These are phyloP conservation scores for Daubentonia madagascariensis DNA, from an alignment of 2,113 vertebrate species.

Conservation along the genomic window DNA sequence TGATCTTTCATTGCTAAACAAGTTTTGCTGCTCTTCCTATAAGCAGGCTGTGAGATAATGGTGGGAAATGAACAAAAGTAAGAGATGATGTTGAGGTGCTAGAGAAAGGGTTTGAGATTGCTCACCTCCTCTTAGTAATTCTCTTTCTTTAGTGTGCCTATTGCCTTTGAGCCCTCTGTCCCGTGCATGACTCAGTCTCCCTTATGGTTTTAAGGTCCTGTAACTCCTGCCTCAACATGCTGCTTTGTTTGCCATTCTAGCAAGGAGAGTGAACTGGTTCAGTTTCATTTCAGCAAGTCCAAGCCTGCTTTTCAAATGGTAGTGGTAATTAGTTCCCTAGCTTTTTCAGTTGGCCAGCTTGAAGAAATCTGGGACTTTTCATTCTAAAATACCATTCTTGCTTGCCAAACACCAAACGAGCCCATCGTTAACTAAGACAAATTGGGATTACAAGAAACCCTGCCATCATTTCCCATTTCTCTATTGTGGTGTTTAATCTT, in stretches of 20 bases:
- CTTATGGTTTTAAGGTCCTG: constrained; percentile 43
- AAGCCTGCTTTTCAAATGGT: constrained; percentile 54
- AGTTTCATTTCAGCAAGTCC: constrained; percentile 56
- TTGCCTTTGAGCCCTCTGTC: background rate
- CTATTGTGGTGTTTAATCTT: background rate
- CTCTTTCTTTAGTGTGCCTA: background rate
- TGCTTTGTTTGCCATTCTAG: constrained; percentile 41
- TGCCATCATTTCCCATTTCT: constrained; percentile 10
- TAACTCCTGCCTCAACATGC: constrained; percentile 62
- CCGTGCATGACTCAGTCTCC: constrained; percentile 37
- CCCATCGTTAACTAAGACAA: background rate
- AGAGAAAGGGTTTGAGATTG: background rate
- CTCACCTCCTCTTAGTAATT: constrained; percentile 25
- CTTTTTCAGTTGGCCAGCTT: constrained; percentile 22
- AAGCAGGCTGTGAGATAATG: background rate
- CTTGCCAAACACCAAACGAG: background rate
- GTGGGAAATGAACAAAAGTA: constrained; percentile 21
- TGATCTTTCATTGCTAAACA: background rate
- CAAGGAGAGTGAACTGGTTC: constrained; percentile 65
- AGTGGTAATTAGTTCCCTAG: constrained; percentile 34
- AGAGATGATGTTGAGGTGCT: background rate
- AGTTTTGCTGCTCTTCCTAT: constrained; percentile 62
- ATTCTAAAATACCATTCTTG: constrained; percentile 27
- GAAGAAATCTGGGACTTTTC: constrained; percentile 22
- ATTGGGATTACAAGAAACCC: background rate